These are phyloP conservation scores for Biston betularia DNA, from an alignment of 2,888 invertebrate genomes.

Conservation along the genomic window DNA sequence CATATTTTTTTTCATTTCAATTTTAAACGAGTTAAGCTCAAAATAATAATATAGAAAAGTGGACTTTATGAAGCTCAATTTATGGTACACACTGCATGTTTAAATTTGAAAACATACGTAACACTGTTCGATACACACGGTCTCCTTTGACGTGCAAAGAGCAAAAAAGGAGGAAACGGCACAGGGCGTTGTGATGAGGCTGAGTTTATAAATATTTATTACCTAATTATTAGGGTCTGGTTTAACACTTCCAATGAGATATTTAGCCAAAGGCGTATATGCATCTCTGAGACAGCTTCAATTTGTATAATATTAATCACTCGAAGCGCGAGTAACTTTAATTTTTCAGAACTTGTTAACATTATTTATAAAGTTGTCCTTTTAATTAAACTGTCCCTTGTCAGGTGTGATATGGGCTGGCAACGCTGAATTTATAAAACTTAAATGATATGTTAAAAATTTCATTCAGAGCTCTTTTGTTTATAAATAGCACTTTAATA, in stretches of 20 bases:
- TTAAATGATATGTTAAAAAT: conserved; percentile 42
- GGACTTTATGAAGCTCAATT: conserved; percentile 27
- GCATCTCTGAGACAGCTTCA: conserved; percentile 55
- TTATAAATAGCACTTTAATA: conserved; percentile 28
- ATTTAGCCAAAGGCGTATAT: conserved; percentile 63
- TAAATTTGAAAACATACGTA: conserved; percentile 26
- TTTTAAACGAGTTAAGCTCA: conserved; percentile 37
- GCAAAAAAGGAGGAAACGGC: conserved; percentile 60
- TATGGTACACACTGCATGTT: conserved; percentile 37
- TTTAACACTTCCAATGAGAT: conserved; percentile 69
- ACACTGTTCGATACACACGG: conserved; percentile 44
- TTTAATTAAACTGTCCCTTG: conserved; percentile 14
- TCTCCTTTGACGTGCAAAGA: conserved; percentile 63
- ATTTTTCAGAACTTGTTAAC: conserved; percentile 29
- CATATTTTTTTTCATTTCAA: conserved; percentile 47
- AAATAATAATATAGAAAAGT: conserved; percentile 32
- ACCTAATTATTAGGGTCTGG: conserved; percentile 74
- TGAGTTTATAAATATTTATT: conserved; percentile 83
- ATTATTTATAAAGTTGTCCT: conserved; percentile 23
- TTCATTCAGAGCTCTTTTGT: conserved; percentile 32
- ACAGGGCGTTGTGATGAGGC: conserved; percentile 64
- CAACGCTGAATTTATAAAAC: conserved; percentile 8
- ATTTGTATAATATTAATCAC: conserved; percentile 56
- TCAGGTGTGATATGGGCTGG: conserved; percentile 13
- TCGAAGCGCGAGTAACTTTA: conserved; percentile 5